These are phyloP conservation scores for Drosophila saltans DNA, from an alignment of 1,140 invertebrate genomes.

Conservation along the genomic window DNA sequence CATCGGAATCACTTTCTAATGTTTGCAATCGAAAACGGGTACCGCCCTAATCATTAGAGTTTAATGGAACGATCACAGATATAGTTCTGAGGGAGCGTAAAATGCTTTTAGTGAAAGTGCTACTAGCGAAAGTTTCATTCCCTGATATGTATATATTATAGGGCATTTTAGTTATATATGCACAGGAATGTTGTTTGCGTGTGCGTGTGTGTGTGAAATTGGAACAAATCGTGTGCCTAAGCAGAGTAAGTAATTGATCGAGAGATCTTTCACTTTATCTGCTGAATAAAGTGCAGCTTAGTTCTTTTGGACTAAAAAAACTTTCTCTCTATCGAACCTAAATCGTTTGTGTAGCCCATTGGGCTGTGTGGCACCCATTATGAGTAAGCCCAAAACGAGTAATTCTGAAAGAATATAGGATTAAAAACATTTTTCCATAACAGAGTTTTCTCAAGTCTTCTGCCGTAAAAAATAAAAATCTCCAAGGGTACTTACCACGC, in stretches of 20 bases:
- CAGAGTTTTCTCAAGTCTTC: not conserved
- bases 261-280: not conserved
- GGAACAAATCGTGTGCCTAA: conserved; percentile 27
- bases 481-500: conserved; percentile 52
- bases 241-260: conserved; percentile 1
- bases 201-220: conserved; percentile 7
- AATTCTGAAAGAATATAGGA: conserved; percentile 64
- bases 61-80: too few species aligned
- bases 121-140: conserved; percentile 25
- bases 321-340: conserved; percentile 63
- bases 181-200: too few species aligned
- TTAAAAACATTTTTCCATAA: not conserved
- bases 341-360: conserved; percentile 64
- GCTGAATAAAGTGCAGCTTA: conserved; percentile 35
- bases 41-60: too few species aligned
- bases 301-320: conserved; percentile 29
- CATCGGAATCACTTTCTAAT: too few species aligned
- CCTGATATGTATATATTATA: not conserved
- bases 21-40: too few species aligned
- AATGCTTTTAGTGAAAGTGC: too few species aligned
- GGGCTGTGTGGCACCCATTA: conserved; percentile 80
- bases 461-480: not conserved
- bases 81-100: too few species aligned
- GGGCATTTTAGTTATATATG: too few species aligned
- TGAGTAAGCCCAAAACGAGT: conserved; percentile 76